Conservation (phyloP, 2,113 vertebrate genomes). For the Nothocercus nigrocapillus region DNA sequence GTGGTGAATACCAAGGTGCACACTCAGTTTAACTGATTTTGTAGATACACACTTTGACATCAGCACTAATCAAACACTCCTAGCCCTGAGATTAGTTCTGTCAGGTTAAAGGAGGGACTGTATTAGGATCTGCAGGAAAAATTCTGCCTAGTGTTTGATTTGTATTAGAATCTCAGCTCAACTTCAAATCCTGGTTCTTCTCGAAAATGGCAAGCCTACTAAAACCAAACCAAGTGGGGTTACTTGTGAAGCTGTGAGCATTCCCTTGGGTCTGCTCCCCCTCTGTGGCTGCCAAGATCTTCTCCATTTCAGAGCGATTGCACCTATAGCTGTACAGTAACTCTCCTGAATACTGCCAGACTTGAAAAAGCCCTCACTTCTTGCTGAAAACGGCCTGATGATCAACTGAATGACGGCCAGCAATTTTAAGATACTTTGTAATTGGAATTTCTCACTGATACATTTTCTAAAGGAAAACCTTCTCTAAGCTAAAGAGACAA, state of each 20-base stretch:
- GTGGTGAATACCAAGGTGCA: background rate
- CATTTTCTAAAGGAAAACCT: background rate
- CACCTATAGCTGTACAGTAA: rapidly evolving
- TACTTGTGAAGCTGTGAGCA: background rate
- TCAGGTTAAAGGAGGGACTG: background rate
- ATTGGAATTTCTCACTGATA: background rate
- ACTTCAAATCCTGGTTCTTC: background rate
- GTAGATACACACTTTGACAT: background rate
- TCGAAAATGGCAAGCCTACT: background rate
- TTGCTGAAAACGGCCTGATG: background rate
- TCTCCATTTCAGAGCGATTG: background rate
- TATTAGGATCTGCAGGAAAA: background rate
- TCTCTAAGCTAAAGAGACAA: background rate
- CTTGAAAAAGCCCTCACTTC: background rate
- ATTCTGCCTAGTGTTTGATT: rapidly evolving
- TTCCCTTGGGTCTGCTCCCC: background rate
- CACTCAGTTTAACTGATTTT: background rate
- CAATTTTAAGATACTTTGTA: background rate
- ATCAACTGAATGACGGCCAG: background rate
- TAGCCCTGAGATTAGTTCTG: background rate
- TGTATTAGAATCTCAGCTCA: background rate
- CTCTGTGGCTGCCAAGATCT: background rate
- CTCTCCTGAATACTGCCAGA: background rate
- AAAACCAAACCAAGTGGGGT: background rate
- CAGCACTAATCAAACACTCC: background rate